These are phyloP conservation scores for Pemphigus obesinymphae DNA, from an alignment of 1,140 invertebrate species.

Conservation along the genomic window DNA sequence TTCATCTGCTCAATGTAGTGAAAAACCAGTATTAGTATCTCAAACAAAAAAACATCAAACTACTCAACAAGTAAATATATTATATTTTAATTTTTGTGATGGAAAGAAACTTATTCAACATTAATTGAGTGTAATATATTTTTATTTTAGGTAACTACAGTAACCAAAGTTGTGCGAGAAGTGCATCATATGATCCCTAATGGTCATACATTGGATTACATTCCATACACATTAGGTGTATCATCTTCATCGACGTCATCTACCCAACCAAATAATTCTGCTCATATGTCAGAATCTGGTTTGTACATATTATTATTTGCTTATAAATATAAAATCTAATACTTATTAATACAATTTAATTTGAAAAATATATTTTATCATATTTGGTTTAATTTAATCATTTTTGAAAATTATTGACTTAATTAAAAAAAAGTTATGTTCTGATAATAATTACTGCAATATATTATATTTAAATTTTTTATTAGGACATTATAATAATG, in stretches of 20 bases:
- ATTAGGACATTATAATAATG: conserved; percentile 31
- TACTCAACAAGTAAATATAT: conserved; percentile 56
- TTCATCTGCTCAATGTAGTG: conserved; percentile 56
- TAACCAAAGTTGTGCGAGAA: conserved; percentile 63
- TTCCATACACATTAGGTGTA: conserved; percentile 43
- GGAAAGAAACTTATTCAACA: background rate
- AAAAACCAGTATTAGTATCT: conserved; percentile 55
- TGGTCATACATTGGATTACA: conserved; percentile 50
- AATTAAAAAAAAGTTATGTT: too few relatives aligned
- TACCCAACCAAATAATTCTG: conserved; percentile 21
- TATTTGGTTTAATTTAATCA: too few relatives aligned
- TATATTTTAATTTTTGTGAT: background rate
- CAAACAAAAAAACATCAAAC: conserved; percentile 58
- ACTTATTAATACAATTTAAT: background rate
- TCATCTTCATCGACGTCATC: background rate
- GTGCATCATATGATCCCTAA: conserved; percentile 64
- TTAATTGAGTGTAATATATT: too few relatives aligned
- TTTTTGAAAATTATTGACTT: too few relatives aligned
- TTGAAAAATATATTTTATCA: too few relatives aligned
- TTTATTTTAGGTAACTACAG: conserved; percentile 56
- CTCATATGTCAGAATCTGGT: conserved; percentile 38
- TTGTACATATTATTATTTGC: background rate
- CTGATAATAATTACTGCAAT: too few relatives aligned
- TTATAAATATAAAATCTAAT: too few relatives aligned
- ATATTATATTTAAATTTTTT: background rate